phyloP scores from a whole-genome alignment of 2,113 vertebrate species.

The Microcebus murinus region DNA sequence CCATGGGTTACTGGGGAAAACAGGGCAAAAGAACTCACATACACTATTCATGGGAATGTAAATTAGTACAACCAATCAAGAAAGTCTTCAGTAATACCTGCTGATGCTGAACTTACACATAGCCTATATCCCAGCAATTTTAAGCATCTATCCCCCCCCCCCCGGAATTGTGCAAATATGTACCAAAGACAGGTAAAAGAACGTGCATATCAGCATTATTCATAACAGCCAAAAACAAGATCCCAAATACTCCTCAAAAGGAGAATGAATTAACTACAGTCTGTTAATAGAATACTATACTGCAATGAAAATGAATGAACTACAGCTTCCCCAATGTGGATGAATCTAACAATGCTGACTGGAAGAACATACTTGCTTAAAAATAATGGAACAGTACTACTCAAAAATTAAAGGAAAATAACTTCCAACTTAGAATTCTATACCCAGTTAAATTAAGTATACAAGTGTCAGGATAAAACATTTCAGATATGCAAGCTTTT shows the following conservation, averaged over 20 bases:
- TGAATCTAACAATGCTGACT: background rate
- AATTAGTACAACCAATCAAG: background rate
- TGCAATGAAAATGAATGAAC: background rate
- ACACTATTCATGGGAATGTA: background rate
- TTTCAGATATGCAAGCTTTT: slow-evolving; percentile 4
- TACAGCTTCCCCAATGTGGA: background rate
- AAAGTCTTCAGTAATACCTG: background rate
- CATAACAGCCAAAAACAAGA: background rate
- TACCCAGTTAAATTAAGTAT: background rate
- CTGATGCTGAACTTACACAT: background rate
- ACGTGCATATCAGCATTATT: background rate
- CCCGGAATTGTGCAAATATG: background rate
- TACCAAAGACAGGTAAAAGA: background rate
- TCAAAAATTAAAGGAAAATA: slow-evolving; percentile 11
- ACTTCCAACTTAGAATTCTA: slow-evolving; percentile 24
- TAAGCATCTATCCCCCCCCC: background rate
- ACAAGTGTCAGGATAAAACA: background rate
- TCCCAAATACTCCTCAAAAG: slow-evolving; percentile 32
- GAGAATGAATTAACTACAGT: background rate
- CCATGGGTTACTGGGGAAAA: background rate
- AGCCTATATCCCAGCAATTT: background rate
- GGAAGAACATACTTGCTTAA: background rate
- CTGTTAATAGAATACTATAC: background rate
- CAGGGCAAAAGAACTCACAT: background rate
- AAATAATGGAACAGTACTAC: background rate